Conservation (phyloP, 2,113 vertebrate species). For the Lichenostomus cassidix region DNA sequence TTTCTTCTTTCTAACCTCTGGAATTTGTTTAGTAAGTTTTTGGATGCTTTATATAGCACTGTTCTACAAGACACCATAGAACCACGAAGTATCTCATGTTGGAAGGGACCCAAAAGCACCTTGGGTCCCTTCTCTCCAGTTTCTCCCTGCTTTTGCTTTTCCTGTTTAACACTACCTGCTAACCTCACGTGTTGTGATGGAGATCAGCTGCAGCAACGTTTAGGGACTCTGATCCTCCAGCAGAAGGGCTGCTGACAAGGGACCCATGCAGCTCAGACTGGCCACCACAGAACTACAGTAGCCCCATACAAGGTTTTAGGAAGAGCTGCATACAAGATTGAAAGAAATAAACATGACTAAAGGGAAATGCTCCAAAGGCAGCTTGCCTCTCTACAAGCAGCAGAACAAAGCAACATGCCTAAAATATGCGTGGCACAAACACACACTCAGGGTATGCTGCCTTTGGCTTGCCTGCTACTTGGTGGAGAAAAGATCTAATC, state of each 20-base stretch:
- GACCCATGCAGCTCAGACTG: neutral
- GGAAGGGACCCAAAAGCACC: neutral
- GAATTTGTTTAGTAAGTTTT: neutral
- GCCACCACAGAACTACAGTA: neutral
- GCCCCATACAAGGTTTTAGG: neutral
- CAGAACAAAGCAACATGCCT: neutral
- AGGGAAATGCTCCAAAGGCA: neutral
- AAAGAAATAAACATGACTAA: neutral
- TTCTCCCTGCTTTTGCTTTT: neutral
- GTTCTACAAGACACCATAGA: neutral
- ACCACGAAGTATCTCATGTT: neutral
- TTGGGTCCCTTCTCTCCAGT: neutral
- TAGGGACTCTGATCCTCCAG: neutral
- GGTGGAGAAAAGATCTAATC: slow-evolving; percentile 5
- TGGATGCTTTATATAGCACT: neutral
- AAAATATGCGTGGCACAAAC: neutral
- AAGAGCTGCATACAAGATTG: neutral
- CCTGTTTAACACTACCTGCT: neutral
- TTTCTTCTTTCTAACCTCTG: neutral
- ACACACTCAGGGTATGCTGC: neutral
- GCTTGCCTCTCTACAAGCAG: neutral
- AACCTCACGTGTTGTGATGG: rapidly evolving
- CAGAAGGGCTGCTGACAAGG: neutral
- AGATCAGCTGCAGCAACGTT: neutral
- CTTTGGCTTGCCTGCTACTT: neutral